Evolutionary conservation across 2,113 vertebrate genomes (phyloP).

Genomic region (Megaleporinus macrocephalus): DNA sequence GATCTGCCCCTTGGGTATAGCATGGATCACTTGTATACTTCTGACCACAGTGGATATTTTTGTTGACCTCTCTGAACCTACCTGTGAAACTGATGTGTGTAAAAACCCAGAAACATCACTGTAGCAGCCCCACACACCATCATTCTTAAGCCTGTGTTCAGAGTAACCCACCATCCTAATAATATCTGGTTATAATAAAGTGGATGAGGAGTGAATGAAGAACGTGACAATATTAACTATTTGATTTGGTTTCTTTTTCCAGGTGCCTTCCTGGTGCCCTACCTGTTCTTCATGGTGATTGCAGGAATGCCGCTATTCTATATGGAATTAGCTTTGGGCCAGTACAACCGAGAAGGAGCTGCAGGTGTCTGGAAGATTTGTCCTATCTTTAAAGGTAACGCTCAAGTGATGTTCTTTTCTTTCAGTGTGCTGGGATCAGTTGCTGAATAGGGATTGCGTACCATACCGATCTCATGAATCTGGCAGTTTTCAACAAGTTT

Average conservation of each 20-base stretch:
- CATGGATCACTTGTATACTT: too few relatives aligned
- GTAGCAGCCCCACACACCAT: too few relatives aligned
- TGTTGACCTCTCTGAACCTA: too few relatives aligned
- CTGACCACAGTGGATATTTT: too few relatives aligned
- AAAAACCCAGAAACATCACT: too few relatives aligned
- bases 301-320: constrained; percentile 92
- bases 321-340: constrained; percentile 90
- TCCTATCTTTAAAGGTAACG: constrained; percentile 87
- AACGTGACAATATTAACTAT: not conserved
- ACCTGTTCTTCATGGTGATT: constrained; percentile 90
- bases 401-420: not conserved
- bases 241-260: not conserved
- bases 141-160: too few relatives aligned
- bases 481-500: not conserved
- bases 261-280: constrained; percentile 91
- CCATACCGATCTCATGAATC: not conserved
- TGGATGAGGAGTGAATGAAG: too few relatives aligned
- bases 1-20: not conserved
- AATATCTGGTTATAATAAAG: too few relatives aligned
- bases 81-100: too few relatives aligned
- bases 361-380: constrained; percentile 93
- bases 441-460: not conserved
- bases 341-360: constrained; percentile 88
- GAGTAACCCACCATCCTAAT: too few relatives aligned
- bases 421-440: not conserved